Conservation (phyloP, 2,113 vertebrate species). For the Corythoichthys intestinalis region DNA sequence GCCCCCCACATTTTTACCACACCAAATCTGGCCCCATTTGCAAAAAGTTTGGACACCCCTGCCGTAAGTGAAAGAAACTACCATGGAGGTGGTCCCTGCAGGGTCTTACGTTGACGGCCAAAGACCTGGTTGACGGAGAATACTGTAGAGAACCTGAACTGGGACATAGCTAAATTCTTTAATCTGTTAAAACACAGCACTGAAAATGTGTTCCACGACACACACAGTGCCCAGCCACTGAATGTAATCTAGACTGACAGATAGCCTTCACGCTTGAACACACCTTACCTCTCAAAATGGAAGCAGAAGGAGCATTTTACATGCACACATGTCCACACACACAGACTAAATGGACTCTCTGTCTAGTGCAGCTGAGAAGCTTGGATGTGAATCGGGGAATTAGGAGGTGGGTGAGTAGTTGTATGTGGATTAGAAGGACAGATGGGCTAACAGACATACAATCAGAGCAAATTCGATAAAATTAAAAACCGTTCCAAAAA, state of each 20-base stretch:
- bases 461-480: background rate
- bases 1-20: too few species aligned
- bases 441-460: background rate
- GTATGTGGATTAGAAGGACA: conserved; percentile 11
- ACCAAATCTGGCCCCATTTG: too few species aligned
- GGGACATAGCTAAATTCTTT: conserved; percentile 7
- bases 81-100: too few species aligned
- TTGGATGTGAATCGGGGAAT: conserved; percentile 26
- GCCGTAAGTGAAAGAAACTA: too few species aligned
- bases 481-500: background rate
- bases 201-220: conserved; percentile 4
- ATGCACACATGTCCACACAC: conserved; percentile 15
- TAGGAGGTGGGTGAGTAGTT: background rate
- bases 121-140: too few species aligned
- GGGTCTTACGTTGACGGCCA: too few species aligned
- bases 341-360: conserved; percentile 46
- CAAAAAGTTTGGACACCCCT: too few species aligned
- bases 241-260: conserved; percentile 59
- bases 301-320: conserved; percentile 43
- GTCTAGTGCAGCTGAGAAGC: conserved; percentile 45
- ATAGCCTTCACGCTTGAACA: conserved; percentile 61
- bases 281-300: conserved; percentile 55
- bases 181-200: conserved; percentile 27
- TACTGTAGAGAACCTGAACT: too few species aligned
- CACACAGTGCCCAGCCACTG: conserved; percentile 39